Base-by-base conservation (phyloP, 2,888 invertebrate genomes). In the Spisula subtruncata region DNA sequence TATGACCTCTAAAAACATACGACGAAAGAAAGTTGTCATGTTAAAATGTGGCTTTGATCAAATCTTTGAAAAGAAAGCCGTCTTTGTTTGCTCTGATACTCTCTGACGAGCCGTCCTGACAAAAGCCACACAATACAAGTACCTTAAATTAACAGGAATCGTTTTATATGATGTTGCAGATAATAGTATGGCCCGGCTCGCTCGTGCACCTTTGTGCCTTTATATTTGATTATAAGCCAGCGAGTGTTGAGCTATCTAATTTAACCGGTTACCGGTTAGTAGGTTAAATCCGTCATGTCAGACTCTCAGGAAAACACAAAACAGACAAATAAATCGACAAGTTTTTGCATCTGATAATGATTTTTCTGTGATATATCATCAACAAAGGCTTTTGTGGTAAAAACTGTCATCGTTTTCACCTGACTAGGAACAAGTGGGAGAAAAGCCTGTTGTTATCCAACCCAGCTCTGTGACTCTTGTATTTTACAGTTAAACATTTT, bases 11-110 rank as follows among this genome's bases (percentile, higher is more conserved):
- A 5, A 35, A 25, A 75, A 75, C 75, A 75, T 75, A 75, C 75
- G 75, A 16, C 75, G 75, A 35, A 75, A 75, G 25, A 75, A 75
- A 75, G 32, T 75, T 75, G 75, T 75, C 75, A 75, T 18, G 29
- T 75, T 75, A 35, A 75, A 75, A 75, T 32, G 32, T 29, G 75
- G 32, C 75, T 75, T 75, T 75, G 75, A 75, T 75, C 75, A 75
- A 75, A 75, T 18, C 2, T 75, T 75, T 75, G 75, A 75, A 75
- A 75, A 75, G 75, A 75, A 75, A 75, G 14, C 75, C 29, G n/a
- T 14, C 35, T 35, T 75, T 32, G 75, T 75, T 32, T 16, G 18
- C 75, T 35, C 16, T 75, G 75, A 75, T 75, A 32, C 16, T 35
- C 35, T 32, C 8, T 75, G 75, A 35, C 16, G 75, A 75, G 75